Percentiles rank a stretch among this genome's conserved stretches.
These are phyloP conservation scores for Nothoprocta pentlandii DNA, from an alignment of 2,113 vertebrate genomes.

Conservation along the genomic window DNA sequence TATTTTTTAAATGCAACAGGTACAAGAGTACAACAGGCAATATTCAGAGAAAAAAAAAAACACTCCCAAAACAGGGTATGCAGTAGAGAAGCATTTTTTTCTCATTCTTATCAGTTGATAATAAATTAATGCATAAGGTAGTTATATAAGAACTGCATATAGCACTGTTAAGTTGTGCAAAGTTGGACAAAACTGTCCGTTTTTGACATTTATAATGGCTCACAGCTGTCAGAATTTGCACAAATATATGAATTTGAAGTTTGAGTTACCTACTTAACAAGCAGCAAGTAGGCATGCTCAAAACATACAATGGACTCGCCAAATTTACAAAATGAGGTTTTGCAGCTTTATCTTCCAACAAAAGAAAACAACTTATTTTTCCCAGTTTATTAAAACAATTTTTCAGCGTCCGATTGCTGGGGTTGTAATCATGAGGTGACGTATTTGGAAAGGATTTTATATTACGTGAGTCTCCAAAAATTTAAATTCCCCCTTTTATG, in stretches of 20 bases:
- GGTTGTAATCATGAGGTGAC: not conserved
- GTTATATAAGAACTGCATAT: not conserved
- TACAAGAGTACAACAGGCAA: not conserved
- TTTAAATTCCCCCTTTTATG: not conserved
- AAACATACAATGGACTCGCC: not conserved
- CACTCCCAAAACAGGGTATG: not conserved
- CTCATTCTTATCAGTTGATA: not conserved
- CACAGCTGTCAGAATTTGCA: not conserved
- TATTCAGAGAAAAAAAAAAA: not conserved
- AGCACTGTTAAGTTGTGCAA: not conserved
- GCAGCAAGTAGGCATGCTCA: not conserved
- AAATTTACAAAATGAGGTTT: not conserved
- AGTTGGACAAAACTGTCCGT: not conserved
- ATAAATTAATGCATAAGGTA: not conserved
- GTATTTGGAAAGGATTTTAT: not conserved
- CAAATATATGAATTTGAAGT: not conserved
- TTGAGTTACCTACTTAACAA: not conserved
- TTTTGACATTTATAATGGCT: not conserved
- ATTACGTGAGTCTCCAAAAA: not conserved
- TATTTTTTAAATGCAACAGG: not conserved
- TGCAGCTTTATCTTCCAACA: not conserved
- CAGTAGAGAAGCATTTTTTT: not conserved
- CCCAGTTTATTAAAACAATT: not conserved
- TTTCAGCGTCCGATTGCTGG: not conserved
- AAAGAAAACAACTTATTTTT: not conserved